phyloP scores from a whole-genome alignment of 1,140 invertebrate species.

The Drosophila burlai region DNA sequence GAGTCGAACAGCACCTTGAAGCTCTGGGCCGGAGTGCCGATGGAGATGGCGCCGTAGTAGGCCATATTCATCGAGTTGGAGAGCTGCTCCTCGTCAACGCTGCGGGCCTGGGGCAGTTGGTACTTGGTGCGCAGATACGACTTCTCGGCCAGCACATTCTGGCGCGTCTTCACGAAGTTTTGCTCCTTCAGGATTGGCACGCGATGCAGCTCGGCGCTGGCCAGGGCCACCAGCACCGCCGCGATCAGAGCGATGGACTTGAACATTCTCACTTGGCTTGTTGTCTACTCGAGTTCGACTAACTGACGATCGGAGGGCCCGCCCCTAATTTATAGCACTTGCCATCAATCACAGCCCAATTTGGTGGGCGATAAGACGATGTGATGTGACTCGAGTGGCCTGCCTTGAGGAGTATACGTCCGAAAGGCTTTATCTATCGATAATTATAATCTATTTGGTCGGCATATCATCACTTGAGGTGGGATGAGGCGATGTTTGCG shows the following conservation, averaged over 20 bases:
- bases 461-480: constrained; percentile 26
- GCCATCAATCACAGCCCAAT: constrained; percentile 38
- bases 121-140: constrained; percentile 60
- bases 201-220: constrained; percentile 68
- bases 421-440: constrained; percentile 10
- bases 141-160: constrained; percentile 65
- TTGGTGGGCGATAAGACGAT: constrained; percentile 12
- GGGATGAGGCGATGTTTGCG: constrained; percentile 3
- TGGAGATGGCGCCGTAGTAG: constrained; percentile 97
- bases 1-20: constrained; percentile 99
- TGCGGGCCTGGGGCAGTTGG: constrained; percentile 43
- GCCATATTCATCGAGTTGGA: constrained; percentile 98
- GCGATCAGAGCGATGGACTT: constrained; percentile 49
- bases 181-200: constrained; percentile 62
- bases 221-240: constrained; percentile 67
- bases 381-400: constrained; percentile 8
- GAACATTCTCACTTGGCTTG: constrained; percentile 55
- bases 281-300: constrained; percentile 65
- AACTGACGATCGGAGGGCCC: constrained; percentile 24
- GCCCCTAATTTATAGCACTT: constrained; percentile 62
- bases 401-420: neutral
- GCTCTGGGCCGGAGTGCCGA: constrained; percentile 96
- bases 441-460: constrained; percentile 36
- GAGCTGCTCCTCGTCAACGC: constrained; percentile 51
- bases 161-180: constrained; percentile 70